Evolutionary conservation across 2,888 invertebrate species (phyloP), one percentile per base, ranked within the genome.

Genomic region (Leptogaster cylindrica): DNA sequence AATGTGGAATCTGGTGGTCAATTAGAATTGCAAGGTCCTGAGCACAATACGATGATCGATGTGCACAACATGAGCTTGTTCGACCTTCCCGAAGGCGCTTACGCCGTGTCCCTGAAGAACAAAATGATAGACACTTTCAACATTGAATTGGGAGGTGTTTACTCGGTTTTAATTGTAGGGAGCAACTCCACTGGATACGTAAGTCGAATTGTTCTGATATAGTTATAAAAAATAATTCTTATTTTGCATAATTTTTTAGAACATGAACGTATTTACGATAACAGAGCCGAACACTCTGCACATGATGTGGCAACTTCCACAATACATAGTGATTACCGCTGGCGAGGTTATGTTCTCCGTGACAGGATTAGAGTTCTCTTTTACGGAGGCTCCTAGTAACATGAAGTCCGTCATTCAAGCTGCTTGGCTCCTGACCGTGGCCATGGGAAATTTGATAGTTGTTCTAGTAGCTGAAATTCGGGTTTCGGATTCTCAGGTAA

Each of bases 331-430:
- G 12, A 91, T 99, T 75, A 96, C 97, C 0, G 87, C 91, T 75
- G 97, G 89, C 0, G 98, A 99, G 81, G 91, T 98, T 41, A 91
- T 98, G 89, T 95, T 97, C 79, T 94, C 96, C 0, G 91, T 98
- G 23, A 97, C 97, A 0, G 97, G 97, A 0, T 83, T 98, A 18
- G 93, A 95, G 77, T 98, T 99, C 81, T 93, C 97, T 0, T 98
- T 95, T 80, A 93, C 96, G 0, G 95, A 94, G 84, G 94, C 97
- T 0, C 96, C 97, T 0, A 78, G 84, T 3, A 89, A 88, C 71
- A 97, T 99, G 97, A 98, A 97, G 80, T 93, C 97, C 0, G 90
- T 99, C 0, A 80, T 98, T 52, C 92, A 92, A 79, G 95, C 97
- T 0, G 87, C 89, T 10, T 98, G 97, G 94, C 84, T 97, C 10